Conservation (phyloP, 1,140 invertebrate species). For the Aphidius ervi region DNA sequence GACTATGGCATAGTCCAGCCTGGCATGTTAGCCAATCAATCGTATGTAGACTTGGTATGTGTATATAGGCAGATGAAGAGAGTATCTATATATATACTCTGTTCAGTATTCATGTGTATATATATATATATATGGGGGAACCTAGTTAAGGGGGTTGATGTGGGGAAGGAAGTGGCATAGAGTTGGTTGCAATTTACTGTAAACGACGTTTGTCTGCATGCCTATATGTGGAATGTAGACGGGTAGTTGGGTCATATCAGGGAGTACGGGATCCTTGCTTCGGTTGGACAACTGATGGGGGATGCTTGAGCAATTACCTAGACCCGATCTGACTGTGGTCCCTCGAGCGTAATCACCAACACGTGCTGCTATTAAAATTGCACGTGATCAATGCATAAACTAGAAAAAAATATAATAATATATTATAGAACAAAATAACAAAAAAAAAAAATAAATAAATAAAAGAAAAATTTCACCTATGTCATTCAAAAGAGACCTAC, state of each 20-base stretch:
- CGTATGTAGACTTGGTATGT: slow-evolving; percentile 25
- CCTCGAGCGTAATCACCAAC: slow-evolving; percentile 46
- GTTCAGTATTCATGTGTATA: too few species aligned
- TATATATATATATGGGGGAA: too few species aligned
- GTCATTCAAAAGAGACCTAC: too few species aligned
- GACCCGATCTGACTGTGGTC: slow-evolving; percentile 42
- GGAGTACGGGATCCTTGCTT: slow-evolving; percentile 1
- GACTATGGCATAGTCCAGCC: slow-evolving; percentile 35
- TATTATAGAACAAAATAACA: too few species aligned
- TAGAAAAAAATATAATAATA: slow-evolving; percentile 17
- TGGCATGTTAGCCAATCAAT: slow-evolving; percentile 45
- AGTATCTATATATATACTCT: background rate
- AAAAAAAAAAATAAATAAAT: too few species aligned
- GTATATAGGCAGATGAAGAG: slow-evolving; percentile 4
- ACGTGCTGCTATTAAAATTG: slow-evolving; percentile 45
- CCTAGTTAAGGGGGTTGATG: too few species aligned
- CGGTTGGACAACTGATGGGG: slow-evolving; percentile 9
- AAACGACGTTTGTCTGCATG: background rate
- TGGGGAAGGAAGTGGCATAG: too few species aligned
- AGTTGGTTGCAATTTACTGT: too few species aligned
- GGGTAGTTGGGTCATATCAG: slow-evolving; percentile 11
- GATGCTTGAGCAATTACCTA: slow-evolving; percentile 42
- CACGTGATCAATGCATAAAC: slow-evolving; percentile 43
- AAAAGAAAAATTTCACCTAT: too few species aligned
- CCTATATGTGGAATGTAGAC: slow-evolving; percentile 15